phyloP scores from a whole-genome alignment of 2,888 invertebrate genomes.

The Drosophila rellima region DNA sequence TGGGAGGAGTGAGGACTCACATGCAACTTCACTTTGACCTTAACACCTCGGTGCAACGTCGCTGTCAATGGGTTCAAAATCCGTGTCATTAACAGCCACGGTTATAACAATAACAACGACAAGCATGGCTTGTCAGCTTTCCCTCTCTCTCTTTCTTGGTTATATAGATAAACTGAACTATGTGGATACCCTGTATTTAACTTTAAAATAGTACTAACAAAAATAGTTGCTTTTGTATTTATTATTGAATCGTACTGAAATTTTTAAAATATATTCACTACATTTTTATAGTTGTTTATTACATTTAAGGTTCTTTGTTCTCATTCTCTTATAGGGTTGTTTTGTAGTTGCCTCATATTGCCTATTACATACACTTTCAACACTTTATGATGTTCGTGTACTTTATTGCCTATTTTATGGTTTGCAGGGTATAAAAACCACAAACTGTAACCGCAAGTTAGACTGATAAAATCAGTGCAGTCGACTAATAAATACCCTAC shows the following conservation, averaged over 20 bases:
- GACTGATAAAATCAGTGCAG: background rate
- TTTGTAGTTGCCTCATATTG: background rate
- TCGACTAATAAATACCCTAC: background rate
- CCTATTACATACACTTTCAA: conserved; percentile 8
- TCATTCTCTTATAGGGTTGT: background rate
- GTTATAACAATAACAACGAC: conserved; percentile 14
- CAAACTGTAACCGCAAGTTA: conserved; percentile 9
- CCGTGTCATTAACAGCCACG: conserved; percentile 35
- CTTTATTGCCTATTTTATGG: conserved; percentile 13
- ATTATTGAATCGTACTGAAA: background rate
- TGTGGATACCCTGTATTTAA: background rate
- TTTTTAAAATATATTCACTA: background rate
- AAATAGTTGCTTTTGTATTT: background rate
- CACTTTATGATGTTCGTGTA: conserved; percentile 15
- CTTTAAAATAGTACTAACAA: background rate
- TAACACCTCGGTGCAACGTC: conserved; percentile 31
- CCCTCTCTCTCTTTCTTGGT: conserved; percentile 1
- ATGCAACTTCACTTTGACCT: conserved; percentile 31
- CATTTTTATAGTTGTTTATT: background rate
- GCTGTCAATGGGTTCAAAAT: conserved; percentile 15
- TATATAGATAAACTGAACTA: background rate
- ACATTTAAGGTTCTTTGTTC: background rate
- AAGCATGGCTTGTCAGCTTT: conserved; percentile 2
- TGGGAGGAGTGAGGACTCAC: conserved; percentile 1
- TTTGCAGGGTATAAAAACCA: conserved; percentile 18